These are phyloP conservation scores for Polyommatus icarus DNA, from an alignment of 2,888 invertebrate species.

Conservation along the genomic window DNA sequence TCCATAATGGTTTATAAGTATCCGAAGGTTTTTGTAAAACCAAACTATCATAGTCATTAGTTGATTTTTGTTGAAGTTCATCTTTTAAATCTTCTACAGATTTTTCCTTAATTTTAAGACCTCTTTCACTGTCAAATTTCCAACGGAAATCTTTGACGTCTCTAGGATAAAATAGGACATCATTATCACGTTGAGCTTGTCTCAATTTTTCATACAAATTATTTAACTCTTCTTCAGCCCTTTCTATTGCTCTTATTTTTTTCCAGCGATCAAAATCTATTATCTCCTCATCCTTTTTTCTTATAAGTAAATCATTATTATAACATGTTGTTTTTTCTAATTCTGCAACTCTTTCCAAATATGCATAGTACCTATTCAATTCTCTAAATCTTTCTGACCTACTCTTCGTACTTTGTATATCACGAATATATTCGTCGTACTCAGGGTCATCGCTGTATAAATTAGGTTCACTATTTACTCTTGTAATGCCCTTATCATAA, in stretches of 20 bases:
- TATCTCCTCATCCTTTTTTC: conserved; percentile 88
- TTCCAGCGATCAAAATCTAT: conserved; percentile 94
- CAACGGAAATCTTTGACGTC: conserved; percentile 87
- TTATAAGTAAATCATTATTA: conserved; percentile 84
- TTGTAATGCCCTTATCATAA: conserved; percentile 43
- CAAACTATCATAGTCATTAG: conserved; percentile 72
- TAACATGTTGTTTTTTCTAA: conserved; percentile 89
- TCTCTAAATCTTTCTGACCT: conserved; percentile 91
- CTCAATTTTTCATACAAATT: conserved; percentile 88
- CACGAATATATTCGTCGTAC: conserved; percentile 84
- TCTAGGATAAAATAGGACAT: conserved; percentile 89
- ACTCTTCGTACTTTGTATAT: conserved; percentile 82
- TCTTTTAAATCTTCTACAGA: conserved; percentile 93
- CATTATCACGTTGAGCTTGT: conserved; percentile 89
- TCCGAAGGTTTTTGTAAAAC: conserved; percentile 80
- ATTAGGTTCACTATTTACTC: conserved; percentile 66
- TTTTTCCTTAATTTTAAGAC: conserved; percentile 89
- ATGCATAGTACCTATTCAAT: conserved; percentile 90
- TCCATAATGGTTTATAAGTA: conserved; percentile 89
- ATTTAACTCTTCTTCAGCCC: conserved; percentile 90
- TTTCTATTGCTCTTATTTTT: conserved; percentile 87
- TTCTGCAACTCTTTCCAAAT: conserved; percentile 91
- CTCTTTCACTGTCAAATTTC: conserved; percentile 87
- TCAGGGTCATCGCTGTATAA: conserved; percentile 77
- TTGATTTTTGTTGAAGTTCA: conserved; percentile 84